Percentiles rank a stretch among this genome's conserved stretches.
Conservation (phyloP, 2,797 vertebrate species). For the Myotis vivesi region DNA sequence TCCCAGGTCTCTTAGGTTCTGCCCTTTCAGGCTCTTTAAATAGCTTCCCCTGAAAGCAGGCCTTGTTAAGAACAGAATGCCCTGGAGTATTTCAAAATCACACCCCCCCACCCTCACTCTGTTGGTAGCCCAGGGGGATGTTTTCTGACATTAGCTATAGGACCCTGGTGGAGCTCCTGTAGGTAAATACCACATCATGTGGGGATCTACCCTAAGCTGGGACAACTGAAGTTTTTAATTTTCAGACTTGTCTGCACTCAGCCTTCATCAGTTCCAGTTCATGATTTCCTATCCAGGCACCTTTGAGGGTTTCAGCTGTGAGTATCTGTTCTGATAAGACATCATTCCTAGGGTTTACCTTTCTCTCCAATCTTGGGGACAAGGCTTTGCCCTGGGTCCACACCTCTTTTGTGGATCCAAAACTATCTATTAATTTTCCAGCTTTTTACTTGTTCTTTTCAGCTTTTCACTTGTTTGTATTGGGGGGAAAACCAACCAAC, state of each 20-base stretch:
- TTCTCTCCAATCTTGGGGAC: neutral
- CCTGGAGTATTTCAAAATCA: neutral
- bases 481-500: neutral
- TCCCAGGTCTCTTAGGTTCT: neutral
- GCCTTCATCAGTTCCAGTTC: neutral
- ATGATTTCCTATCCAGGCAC: neutral
- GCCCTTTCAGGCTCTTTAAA: neutral
- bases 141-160: neutral
- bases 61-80: neutral
- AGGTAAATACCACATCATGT: neutral
- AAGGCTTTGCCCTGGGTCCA: neutral
- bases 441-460: neutral
- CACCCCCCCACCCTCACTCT: accelerated
- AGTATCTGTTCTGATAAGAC: neutral
- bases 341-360: neutral
- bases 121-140: neutral
- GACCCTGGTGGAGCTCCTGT: neutral
- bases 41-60: neutral
- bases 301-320: neutral
- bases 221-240: neutral
- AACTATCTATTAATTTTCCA: neutral
- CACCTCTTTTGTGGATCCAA: neutral
- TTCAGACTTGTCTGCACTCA: neutral
- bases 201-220: neutral
- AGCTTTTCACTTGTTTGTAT: neutral